Conservation (phyloP, 2,888 invertebrate genomes). For the Amphipyra berbera region DNA sequence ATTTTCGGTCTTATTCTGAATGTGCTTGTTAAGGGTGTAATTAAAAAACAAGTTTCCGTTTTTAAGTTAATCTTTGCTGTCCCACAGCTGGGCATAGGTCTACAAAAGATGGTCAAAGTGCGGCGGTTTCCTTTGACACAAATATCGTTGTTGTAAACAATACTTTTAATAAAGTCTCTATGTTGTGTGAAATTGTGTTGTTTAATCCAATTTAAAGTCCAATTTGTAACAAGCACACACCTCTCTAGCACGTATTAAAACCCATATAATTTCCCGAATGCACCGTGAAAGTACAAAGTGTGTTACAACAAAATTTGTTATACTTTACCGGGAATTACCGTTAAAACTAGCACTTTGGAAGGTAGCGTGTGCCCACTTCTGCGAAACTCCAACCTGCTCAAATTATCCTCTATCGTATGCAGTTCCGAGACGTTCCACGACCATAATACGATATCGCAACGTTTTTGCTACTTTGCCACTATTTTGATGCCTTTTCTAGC, state of each 20-base stretch:
- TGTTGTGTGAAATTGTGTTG: not conserved
- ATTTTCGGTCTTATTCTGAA: not conserved
- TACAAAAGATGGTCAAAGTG: no score
- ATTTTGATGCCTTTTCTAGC: conserved; percentile 31
- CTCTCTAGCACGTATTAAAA: conserved; percentile 3
- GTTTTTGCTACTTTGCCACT: not conserved
- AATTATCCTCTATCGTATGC: conserved; percentile 49
- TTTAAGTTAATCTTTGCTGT: no score
- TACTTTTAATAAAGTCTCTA: not conserved
- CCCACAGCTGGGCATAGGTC: no score
- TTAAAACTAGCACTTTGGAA: conserved; percentile 44
- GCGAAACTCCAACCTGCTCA: conserved; percentile 32
- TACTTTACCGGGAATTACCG: conserved; percentile 46
- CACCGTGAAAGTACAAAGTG: conserved; percentile 25
- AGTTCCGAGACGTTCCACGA: conserved; percentile 34
- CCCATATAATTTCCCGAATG: conserved; percentile 20
- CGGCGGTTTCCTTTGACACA: no score
- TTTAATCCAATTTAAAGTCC: conserved; percentile 10
- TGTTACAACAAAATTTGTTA: conserved; percentile 47
- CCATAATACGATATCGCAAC: conserved; percentile 26
- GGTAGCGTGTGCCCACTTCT: conserved; percentile 46
- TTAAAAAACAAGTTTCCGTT: no score
- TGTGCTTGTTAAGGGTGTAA: no score
- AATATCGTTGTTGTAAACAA: no score
- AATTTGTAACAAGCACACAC: conserved; percentile 21